These are phyloP conservation scores for Gila orcuttii DNA, from an alignment of 2,113 vertebrate species.

Conservation along the genomic window DNA sequence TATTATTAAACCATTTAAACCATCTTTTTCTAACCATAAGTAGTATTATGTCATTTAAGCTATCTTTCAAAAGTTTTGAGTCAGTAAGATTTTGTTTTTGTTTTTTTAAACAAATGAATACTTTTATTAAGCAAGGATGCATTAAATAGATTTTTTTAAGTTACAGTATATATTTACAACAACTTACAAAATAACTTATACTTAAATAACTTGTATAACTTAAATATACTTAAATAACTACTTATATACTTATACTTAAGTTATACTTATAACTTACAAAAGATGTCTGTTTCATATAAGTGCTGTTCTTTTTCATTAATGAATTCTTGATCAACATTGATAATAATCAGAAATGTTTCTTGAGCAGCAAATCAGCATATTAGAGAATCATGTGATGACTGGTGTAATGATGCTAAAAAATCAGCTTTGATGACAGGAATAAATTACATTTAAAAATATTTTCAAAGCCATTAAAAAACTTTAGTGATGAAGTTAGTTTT, in stretches of 20 bases:
- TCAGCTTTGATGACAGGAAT: not conserved
- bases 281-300: too few species aligned
- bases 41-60: not conserved
- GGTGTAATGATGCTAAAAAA: not conserved
- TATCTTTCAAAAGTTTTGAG: not conserved
- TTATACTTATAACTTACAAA: too few species aligned
- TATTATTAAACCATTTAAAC: not conserved
- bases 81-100: not conserved
- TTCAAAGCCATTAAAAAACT: not conserved
- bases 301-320: too few species aligned
- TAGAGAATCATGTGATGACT: not conserved
- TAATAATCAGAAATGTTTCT: not conserved
- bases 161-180: too few species aligned
- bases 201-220: too few species aligned
- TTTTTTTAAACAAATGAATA: not conserved
- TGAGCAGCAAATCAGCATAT: not conserved
- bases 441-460: not conserved
- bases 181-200: too few species aligned
- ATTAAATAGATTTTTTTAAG: not conserved
- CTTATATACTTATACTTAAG: too few species aligned
- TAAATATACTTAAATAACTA: too few species aligned
- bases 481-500: too few species aligned
- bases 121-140: not conserved
- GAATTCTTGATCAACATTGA: too few species aligned
- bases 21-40: not conserved